Conservation (phyloP, 2,797 vertebrate species). For the Aulostomus chinensis region DNA sequence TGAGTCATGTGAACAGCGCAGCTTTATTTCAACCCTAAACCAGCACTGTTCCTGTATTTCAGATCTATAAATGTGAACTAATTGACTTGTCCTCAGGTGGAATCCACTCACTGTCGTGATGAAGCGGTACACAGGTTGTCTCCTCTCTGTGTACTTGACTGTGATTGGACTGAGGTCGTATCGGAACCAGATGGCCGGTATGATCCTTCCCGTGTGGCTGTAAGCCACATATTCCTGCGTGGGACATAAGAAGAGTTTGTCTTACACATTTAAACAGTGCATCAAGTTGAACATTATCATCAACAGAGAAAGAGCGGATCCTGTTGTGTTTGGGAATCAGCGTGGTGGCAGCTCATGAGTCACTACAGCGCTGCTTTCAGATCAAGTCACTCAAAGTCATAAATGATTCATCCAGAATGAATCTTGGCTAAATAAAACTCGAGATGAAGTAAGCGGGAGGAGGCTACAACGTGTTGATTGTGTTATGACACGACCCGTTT, state of each 20-base stretch:
- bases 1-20: no score
- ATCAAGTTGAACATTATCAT: background rate
- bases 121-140: constrained; percentile 96
- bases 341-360: constrained; percentile 1
- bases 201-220: constrained; percentile 97
- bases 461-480: constrained; percentile 1
- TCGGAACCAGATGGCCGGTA: constrained; percentile 99
- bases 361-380: constrained; percentile 5
- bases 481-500: background rate
- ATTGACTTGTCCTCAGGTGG: background rate
- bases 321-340: background rate
- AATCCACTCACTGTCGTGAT: constrained; percentile 92
- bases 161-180: constrained; percentile 99
- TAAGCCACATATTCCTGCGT: constrained; percentile 96
- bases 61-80: background rate
- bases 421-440: constrained; percentile 14
- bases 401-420: constrained; percentile 29
- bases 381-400: constrained; percentile 24
- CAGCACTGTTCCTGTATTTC: no score
- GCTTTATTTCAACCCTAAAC: no score
- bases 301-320: background rate
- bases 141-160: constrained; percentile 96
- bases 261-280: background rate
- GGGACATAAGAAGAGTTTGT: background rate
- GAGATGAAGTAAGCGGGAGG: background rate